These are phyloP conservation scores for Calidris pugnax DNA, from an alignment of 2,113 vertebrate genomes.

Conservation along the genomic window DNA sequence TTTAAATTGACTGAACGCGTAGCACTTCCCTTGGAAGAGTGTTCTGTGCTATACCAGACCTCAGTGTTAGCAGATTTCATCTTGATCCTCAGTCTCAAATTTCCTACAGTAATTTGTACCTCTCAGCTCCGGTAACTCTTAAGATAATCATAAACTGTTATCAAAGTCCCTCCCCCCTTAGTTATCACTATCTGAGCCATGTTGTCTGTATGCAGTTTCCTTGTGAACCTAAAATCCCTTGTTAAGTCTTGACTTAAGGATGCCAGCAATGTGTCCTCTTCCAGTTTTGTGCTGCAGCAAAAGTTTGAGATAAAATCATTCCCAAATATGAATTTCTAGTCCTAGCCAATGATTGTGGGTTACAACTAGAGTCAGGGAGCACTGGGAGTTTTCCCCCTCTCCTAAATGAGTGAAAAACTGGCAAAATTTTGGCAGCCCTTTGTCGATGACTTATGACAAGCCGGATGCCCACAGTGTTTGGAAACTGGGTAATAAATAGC, in stretches of 20 bases:
- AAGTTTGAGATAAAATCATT: slow-evolving; percentile 14
- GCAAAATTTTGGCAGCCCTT: background rate
- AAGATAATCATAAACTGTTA: background rate
- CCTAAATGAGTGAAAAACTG: background rate
- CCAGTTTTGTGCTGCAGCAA: slow-evolving; percentile 53
- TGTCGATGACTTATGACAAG: background rate
- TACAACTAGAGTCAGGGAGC: background rate
- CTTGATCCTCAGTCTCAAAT: background rate
- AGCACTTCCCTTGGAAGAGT: slow-evolving; percentile 60
- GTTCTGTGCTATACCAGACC: slow-evolving; percentile 46
- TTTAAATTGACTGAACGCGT: background rate
- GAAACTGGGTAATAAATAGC: slow-evolving; percentile 2
- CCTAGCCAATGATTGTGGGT: background rate
- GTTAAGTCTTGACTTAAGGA: slow-evolving; percentile 71
- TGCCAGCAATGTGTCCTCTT: slow-evolving; percentile 56
- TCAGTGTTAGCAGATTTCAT: slow-evolving; percentile 49
- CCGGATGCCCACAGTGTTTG: background rate
- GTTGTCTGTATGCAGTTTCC: slow-evolving; percentile 4
- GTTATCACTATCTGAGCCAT: slow-evolving; percentile 36
- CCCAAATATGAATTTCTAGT: background rate
- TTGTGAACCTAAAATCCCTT: slow-evolving; percentile 19
- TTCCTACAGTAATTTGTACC: background rate
- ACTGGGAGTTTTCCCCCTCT: background rate
- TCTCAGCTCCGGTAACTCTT: background rate
- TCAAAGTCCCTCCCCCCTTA: background rate